Conservation (phyloP, 1,140 invertebrate species). For the fruit fly (Drosophila melanogaster) region DNA sequence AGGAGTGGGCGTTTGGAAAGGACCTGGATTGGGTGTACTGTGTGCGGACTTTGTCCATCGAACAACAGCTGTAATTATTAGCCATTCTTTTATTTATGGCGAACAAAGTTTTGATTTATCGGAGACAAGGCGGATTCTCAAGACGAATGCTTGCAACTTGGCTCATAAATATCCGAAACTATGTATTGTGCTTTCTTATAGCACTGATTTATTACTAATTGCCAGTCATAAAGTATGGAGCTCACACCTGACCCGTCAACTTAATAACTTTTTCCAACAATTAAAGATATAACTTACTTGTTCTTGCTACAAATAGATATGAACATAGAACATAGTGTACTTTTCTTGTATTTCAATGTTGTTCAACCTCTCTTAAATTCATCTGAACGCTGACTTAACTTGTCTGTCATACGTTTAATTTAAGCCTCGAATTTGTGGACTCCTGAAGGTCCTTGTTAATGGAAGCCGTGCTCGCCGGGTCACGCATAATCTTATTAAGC, state of each 20-base stretch:
- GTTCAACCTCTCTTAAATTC: background rate
- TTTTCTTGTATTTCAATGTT: no score
- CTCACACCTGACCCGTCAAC: slow-evolving; percentile 9
- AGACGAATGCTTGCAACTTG: slow-evolving; percentile 34
- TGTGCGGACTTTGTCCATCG: slow-evolving; percentile 2
- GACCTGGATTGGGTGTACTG: slow-evolving; percentile 3
- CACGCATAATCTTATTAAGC: slow-evolving; percentile 53
- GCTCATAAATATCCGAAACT: slow-evolving; percentile 38
- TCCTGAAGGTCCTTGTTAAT: slow-evolving; percentile 22
- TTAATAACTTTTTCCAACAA: background rate
- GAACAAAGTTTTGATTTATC: slow-evolving; percentile 71
- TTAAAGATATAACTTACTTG: background rate
- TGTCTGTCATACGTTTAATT: slow-evolving; percentile 31
- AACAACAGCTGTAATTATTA: slow-evolving; percentile 68
- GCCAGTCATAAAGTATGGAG: slow-evolving; percentile 18
- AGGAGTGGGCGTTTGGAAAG: background rate
- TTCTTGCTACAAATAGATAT: no score
- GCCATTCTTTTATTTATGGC: slow-evolving; percentile 75
- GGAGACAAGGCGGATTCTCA: slow-evolving; percentile 4
- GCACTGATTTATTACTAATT: slow-evolving; percentile 46
- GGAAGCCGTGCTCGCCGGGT: slow-evolving; percentile 22
- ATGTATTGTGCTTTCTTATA: slow-evolving; percentile 3
- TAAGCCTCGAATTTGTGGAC: slow-evolving; percentile 16
- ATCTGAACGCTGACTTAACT: slow-evolving; percentile 8
- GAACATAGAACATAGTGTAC: no score